Evolutionary conservation across 35 echinoderm and acorn worm species (phyloP), one percentile per base, ranked within the genome.

Genomic region (Lytechinus variegatus): DNA sequence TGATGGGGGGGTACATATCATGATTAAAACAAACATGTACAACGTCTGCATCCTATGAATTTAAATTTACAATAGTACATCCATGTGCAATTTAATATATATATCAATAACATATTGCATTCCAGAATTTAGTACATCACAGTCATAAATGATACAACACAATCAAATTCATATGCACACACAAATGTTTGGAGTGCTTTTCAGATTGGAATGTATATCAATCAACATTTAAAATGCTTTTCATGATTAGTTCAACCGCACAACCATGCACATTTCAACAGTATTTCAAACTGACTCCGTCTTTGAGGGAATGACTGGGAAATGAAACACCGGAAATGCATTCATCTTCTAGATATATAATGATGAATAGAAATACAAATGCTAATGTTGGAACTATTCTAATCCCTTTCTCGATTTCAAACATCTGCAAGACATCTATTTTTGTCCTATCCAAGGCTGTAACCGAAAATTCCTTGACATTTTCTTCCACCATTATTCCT

Each of bases 401-500:
- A 79, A 79, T 6, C 66, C 66, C 19, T 79, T 79, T 24, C 66
- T 79, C n/a, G 4, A 79, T 79, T 79, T 79, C 3, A 19, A 24
- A 79, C 66, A 79, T 79, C 66, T 79, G 66, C n/a, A 79, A 79
- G 19, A 79, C 21, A 79, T 79, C 66, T 79, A 79, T 79, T 79
- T 79, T 79, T 24, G 16, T 79, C 66, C 66, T 24, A 11, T 71
- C n/a, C 19, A 24, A 79, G 6, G 66, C 19, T 79, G 66, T 16
- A n/a, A 79, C 19, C 66, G 0, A 24, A 24, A 79, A 79, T 79
- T 24, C 66, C 66, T 79, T 79, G 19, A 79, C 66, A 79, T 79
- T n/a, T 79, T 79, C 19, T 24, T 24, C 66, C 66, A 79, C 66
- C 19, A 6, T 79, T 79, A 79, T 79, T 79, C 19, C 66, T 79